phyloP scores from a whole-genome alignment of 2,113 vertebrate species.

The Ginglymostoma cirratum region DNA sequence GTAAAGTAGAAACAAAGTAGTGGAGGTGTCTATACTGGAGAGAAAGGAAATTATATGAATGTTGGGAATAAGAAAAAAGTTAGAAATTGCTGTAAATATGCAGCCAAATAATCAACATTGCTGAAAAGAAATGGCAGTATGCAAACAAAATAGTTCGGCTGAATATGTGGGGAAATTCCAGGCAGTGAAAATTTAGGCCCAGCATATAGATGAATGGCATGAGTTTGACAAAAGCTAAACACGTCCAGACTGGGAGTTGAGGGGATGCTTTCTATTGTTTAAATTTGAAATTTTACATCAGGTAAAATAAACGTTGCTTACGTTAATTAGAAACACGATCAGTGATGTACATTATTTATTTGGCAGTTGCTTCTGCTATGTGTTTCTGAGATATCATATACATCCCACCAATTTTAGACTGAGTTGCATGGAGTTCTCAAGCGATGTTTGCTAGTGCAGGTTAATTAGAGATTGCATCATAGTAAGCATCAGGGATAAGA shows the following conservation, averaged over 20 bases:
- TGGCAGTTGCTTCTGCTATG: neutral
- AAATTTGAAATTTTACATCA: too few relatives aligned
- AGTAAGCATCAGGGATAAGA: too few relatives aligned
- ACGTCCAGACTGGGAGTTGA: neutral
- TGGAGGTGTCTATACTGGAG: neutral
- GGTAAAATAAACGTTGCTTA: neutral
- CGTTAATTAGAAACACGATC: neutral
- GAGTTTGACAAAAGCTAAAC: neutral
- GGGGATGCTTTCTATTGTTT: neutral
- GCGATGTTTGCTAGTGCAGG: neutral
- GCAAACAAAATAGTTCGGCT: neutral
- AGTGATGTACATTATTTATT: slow-evolving; percentile 15
- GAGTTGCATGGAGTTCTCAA: slow-evolving; percentile 3
- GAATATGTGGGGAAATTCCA: neutral
- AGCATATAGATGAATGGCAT: neutral
- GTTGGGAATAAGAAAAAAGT: neutral
- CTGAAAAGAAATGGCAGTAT: neutral
- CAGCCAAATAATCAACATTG: neutral
- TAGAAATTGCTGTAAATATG: neutral
- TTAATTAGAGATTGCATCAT: too few relatives aligned
- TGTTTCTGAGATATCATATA: neutral
- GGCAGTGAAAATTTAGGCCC: neutral
- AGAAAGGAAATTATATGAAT: neutral
- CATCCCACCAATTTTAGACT: neutral
- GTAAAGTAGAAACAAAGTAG: neutral